Evolutionary conservation across 1,140 invertebrate genomes (phyloP).

Genomic region (Diachasmimorpha longicaudata): DNA sequence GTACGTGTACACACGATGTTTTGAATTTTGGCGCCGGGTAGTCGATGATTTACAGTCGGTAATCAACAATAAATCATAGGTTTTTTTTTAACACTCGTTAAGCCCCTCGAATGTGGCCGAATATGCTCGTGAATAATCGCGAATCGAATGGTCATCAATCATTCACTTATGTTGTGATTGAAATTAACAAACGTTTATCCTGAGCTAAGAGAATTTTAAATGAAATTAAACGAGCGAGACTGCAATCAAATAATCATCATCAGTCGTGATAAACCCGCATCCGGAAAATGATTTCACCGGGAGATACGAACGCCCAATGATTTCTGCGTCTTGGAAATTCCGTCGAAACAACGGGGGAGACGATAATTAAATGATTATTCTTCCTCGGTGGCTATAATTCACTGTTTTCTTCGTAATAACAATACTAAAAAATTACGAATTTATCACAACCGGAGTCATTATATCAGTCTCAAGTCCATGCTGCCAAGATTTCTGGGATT

Average conservation of each 20-base stretch:
- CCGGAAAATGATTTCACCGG: not conserved
- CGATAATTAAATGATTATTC: not conserved
- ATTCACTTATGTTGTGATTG: not conserved
- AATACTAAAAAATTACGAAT: not conserved
- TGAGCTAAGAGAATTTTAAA: not conserved
- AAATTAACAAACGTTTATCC: not conserved
- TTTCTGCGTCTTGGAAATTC: not conserved
- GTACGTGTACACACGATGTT: not conserved
- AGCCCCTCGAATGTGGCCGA: not conserved
- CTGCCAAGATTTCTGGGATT: not conserved
- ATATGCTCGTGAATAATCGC: not conserved
- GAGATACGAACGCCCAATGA: not conserved
- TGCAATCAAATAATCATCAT: not conserved
- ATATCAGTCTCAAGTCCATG: not conserved
- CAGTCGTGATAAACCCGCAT: not conserved
- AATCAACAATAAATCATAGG: not conserved
- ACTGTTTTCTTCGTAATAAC: not conserved
- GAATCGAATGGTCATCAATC: not conserved
- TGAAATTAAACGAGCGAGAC: not conserved
- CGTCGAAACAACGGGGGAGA: not conserved
- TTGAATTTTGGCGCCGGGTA: constrained; percentile 4
- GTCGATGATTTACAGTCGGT: not conserved
- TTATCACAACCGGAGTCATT: not conserved
- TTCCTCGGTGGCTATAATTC: not conserved
- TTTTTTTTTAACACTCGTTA: not conserved